phyloP scores from a whole-genome alignment of 2,113 vertebrate genomes.

The Aleadryas rufinucha region DNA sequence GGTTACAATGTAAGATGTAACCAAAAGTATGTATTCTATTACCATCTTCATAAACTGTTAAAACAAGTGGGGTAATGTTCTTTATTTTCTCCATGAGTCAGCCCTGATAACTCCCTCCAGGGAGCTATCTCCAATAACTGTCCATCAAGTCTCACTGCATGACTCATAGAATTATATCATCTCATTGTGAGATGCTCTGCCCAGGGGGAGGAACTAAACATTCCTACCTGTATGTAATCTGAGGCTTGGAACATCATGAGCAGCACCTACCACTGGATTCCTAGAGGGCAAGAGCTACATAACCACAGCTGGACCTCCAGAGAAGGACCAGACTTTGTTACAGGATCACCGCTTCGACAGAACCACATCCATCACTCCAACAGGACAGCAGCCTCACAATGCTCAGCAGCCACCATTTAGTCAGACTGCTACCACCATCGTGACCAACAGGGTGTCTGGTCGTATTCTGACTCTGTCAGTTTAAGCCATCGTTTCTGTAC shows the following conservation, averaged over 20 bases:
- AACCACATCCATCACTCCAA: not conserved
- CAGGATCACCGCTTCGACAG: not conserved
- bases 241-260: not conserved
- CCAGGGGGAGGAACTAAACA: not conserved
- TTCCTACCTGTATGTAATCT: not conserved
- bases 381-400: too few relatives aligned
- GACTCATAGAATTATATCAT: not conserved
- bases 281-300: not conserved
- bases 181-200: not conserved
- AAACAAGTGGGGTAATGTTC: not conserved
- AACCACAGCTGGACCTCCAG: not conserved
- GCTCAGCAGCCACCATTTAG: too few relatives aligned
- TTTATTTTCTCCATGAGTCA: not conserved
- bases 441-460: not conserved
- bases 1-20: not conserved
- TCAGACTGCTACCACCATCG: fast-evolving
- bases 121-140: fast-evolving
- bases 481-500: not conserved
- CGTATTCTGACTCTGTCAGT: not conserved
- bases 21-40: not conserved
- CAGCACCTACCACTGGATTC: not conserved
- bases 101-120: not conserved
- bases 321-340: not conserved
- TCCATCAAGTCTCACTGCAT: not conserved
- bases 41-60: not conserved